phyloP scores from a whole-genome alignment of 2,113 vertebrate genomes.

The Cnemophilus loriae region DNA sequence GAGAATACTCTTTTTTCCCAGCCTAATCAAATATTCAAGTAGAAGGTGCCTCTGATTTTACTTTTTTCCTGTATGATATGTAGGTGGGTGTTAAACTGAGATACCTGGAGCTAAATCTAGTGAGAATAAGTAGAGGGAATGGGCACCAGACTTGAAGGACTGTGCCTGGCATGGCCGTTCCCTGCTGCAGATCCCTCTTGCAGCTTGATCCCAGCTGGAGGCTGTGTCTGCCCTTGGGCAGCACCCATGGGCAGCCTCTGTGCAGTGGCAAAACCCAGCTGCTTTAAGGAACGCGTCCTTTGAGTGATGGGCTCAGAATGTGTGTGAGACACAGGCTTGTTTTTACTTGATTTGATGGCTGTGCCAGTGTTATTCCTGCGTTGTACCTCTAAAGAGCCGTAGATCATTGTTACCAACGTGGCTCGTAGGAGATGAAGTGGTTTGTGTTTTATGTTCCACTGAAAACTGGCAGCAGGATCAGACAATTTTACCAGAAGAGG shows the following conservation, averaged over 20 bases:
- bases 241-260: not conserved
- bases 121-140: not conserved
- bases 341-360: not conserved
- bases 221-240: not conserved
- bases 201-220: not conserved
- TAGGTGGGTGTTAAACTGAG: not conserved
- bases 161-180: not conserved
- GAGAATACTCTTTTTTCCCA: not conserved
- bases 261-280: not conserved
- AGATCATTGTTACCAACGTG: not conserved
- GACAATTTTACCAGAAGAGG: constrained; percentile 17
- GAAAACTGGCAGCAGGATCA: not conserved
- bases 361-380: not conserved
- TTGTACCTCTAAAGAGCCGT: not conserved
- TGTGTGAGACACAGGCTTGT: not conserved
- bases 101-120: not conserved
- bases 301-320: not conserved
- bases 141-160: not conserved
- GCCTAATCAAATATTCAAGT: not conserved
- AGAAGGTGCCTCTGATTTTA: not conserved
- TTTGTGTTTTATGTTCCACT: constrained; percentile 4
- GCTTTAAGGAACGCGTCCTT: not conserved
- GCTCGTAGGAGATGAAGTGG: not conserved
- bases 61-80: not conserved
- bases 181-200: not conserved